phyloP scores from a whole-genome alignment of 2,888 invertebrate species.

The Conchocele bisecta region DNA sequence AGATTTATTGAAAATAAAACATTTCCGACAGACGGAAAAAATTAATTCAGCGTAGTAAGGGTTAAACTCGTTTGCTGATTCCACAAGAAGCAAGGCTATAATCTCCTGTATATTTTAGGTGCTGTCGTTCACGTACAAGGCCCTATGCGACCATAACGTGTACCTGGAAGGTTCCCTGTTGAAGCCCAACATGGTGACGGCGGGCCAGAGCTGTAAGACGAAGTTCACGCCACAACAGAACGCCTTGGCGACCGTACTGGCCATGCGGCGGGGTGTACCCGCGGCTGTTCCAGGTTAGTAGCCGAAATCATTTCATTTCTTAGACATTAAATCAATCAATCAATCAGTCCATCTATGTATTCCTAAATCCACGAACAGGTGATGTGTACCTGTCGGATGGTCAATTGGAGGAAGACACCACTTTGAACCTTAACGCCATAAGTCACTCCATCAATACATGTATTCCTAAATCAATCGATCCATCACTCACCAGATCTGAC shows the following conservation, averaged over 20 bases:
- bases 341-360: too few relatives aligned
- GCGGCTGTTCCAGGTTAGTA: slow-evolving; percentile 94
- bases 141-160: slow-evolving; percentile 97
- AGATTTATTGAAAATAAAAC: too few relatives aligned
- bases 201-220: slow-evolving; percentile 89
- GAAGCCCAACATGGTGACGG: slow-evolving; percentile 99
- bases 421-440: slow-evolving; percentile 98
- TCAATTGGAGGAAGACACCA: slow-evolving; percentile 98
- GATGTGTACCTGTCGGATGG: slow-evolving; percentile 99
- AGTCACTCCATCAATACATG: too few relatives aligned
- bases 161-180: slow-evolving; percentile 98
- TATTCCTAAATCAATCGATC: too few relatives aligned
- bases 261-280: slow-evolving; percentile 96
- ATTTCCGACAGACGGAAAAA: too few relatives aligned
- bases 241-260: slow-evolving; percentile 95
- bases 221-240: slow-evolving; percentile 93
- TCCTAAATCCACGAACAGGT: too few relatives aligned
- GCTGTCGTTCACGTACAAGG: slow-evolving; percentile 97
- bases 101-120: slow-evolving; percentile 84
- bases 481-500: too few relatives aligned
- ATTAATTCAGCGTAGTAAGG: too few relatives aligned
- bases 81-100: too few relatives aligned
- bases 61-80: too few relatives aligned
- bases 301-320: neutral
- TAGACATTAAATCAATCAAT: neutral